These are phyloP conservation scores for Escarpia spicata DNA, from an alignment of 2,888 invertebrate species.

Conservation along the genomic window DNA sequence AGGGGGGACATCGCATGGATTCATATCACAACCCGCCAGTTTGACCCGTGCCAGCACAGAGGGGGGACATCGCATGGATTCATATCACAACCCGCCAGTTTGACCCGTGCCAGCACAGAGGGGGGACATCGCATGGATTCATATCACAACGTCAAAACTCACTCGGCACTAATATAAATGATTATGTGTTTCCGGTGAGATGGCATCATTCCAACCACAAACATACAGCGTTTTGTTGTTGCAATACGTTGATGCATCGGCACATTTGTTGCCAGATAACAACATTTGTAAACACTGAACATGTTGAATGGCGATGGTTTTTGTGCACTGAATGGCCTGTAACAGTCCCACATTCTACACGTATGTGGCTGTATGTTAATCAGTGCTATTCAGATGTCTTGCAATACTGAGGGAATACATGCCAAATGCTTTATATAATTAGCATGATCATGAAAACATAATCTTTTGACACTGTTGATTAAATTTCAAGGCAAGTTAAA, in stretches of 20 bases:
- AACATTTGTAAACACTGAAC: background rate
- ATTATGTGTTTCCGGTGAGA: background rate
- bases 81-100: background rate
- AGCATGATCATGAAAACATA: too few relatives aligned
- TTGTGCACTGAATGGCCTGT: background rate
- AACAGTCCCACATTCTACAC: background rate
- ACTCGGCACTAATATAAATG: background rate
- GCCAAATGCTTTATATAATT: too few relatives aligned
- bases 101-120: background rate
- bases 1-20: background rate
- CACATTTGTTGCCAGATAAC: slow-evolving; percentile 4
- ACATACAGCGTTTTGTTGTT: background rate
- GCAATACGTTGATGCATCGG: background rate
- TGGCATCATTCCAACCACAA: background rate
- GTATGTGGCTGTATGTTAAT: too few relatives aligned
- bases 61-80: background rate
- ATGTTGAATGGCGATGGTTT: background rate
- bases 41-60: too few relatives aligned
- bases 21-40: background rate
- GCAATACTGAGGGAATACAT: too few relatives aligned
- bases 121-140: background rate
- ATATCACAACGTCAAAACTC: background rate
- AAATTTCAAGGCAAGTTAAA: too few relatives aligned
- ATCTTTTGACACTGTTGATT: too few relatives aligned
- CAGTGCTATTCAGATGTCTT: too few relatives aligned